Evolutionary conservation across 1,140 invertebrate genomes (phyloP).

Genomic region (Bradysia coprophila): DNA sequence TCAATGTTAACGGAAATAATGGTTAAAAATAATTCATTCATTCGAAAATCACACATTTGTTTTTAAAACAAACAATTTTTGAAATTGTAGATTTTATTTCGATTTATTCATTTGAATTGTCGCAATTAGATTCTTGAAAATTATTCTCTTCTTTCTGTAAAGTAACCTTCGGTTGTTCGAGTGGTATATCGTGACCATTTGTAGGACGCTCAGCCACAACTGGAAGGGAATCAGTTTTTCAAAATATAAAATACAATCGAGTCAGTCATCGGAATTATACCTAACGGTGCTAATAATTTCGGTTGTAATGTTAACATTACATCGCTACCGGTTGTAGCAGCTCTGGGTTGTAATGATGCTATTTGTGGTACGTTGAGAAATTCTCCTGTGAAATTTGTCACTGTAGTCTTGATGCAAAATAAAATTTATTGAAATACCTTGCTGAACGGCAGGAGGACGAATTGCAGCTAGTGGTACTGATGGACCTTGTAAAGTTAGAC

Average conservation of each 20-base stretch:
- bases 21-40: too few relatives aligned
- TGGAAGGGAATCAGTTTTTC: too few relatives aligned
- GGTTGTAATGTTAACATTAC: constrained; percentile 42
- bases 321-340: constrained; percentile 43
- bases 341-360: constrained; percentile 34
- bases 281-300: constrained; percentile 29
- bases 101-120: background rate
- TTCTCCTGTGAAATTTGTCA: background rate
- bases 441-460: constrained; percentile 7
- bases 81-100: too few relatives aligned
- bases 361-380: constrained; percentile 18
- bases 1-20: too few relatives aligned
- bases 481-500: constrained; percentile 38
- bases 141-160: background rate
- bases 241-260: too few relatives aligned
- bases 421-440: background rate
- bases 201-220: too few relatives aligned
- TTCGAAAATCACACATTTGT: too few relatives aligned
- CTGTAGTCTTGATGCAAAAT: too few relatives aligned
- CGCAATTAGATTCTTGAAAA: background rate
- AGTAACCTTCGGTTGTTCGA: background rate
- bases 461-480: constrained; percentile 27
- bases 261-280: constrained; percentile 15
- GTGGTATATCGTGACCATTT: background rate
- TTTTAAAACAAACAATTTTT: too few relatives aligned